A percentile compares a stretch with the other conserved stretches of the same genome.
Conservation (phyloP, 2,113 vertebrate species). For the Nannobrachium achirus region DNA sequence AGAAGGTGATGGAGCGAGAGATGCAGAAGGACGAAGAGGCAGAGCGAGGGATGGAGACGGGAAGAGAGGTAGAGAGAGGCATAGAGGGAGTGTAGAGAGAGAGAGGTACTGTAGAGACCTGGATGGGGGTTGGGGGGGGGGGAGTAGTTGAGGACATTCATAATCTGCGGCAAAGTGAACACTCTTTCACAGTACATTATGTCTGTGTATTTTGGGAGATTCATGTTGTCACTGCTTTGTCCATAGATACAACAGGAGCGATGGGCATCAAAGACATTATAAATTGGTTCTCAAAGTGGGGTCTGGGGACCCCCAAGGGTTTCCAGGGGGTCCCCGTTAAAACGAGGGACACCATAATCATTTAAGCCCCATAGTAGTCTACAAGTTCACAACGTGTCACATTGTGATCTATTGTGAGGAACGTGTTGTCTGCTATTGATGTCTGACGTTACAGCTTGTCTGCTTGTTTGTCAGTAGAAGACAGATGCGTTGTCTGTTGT, state of each 20-base stretch:
- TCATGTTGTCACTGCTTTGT: conserved; percentile 18
- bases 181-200: conserved; percentile 34
- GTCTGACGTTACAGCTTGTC: too few relatives aligned
- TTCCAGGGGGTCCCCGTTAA: too few relatives aligned
- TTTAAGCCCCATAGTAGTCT: too few relatives aligned
- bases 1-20: too few relatives aligned
- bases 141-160: conserved; percentile 36
- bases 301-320: neutral
- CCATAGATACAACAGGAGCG: conserved; percentile 3
- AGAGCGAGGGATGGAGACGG: neutral
- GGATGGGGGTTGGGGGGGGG: conserved; percentile 50
- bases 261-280: conserved; percentile 6
- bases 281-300: conserved; percentile 15
- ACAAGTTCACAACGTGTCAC: too few relatives aligned
- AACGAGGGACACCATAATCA: too few relatives aligned
- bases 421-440: too few relatives aligned
- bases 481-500: too few relatives aligned
- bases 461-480: too few relatives aligned
- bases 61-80: neutral
- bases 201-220: conserved; percentile 53
- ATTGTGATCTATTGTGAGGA: too few relatives aligned
- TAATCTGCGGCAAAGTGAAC: conserved; percentile 59
- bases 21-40: too few relatives aligned
- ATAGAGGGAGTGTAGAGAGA: neutral
- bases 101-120: conserved; percentile 3